A percentile compares a stretch with the other conserved stretches of the same genome.
phyloP scores from a whole-genome alignment of 2,888 invertebrate genomes.

The Abrostola triplasia region DNA sequence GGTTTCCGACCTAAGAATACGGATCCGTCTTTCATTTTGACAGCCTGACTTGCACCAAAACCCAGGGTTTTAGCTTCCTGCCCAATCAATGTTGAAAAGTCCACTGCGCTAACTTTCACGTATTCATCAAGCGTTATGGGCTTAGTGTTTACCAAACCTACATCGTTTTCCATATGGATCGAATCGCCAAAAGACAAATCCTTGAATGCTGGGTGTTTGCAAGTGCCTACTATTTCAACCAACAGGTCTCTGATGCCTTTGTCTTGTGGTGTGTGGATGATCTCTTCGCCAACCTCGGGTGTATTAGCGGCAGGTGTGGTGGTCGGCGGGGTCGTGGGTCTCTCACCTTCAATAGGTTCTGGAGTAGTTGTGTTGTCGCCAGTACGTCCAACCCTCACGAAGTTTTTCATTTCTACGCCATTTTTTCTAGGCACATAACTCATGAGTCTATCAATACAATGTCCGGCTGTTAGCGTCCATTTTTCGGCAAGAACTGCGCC shows the following conservation, averaged over 20 bases:
- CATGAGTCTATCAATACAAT: neutral
- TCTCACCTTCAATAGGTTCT: too few relatives aligned
- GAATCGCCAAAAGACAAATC: neutral
- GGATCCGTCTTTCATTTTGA: neutral
- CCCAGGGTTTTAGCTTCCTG: neutral
- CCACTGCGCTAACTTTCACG: constrained; percentile 4
- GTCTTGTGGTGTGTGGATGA: too few relatives aligned
- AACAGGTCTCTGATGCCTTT: neutral
- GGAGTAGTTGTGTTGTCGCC: too few relatives aligned
- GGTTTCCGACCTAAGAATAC: neutral
- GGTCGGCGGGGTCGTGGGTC: too few relatives aligned
- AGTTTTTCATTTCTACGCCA: neutral
- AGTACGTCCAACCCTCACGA: neutral
- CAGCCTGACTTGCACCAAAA: neutral
- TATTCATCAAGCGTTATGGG: neutral
- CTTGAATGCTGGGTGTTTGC: constrained; percentile 9
- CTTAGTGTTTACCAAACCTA: constrained; percentile 5
- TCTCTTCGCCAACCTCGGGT: neutral
- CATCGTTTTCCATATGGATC: constrained; percentile 3
- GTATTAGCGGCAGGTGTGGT: neutral
- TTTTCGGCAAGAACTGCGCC: constrained; percentile 1
- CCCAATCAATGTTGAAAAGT: constrained; percentile 6
- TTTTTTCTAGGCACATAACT: neutral
- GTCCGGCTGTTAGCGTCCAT: constrained; percentile 15
- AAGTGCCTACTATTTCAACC: neutral